phyloP scores from a whole-genome alignment of 1,140 invertebrate species.

The roundworm (Caenorhabditis elegans) region DNA sequence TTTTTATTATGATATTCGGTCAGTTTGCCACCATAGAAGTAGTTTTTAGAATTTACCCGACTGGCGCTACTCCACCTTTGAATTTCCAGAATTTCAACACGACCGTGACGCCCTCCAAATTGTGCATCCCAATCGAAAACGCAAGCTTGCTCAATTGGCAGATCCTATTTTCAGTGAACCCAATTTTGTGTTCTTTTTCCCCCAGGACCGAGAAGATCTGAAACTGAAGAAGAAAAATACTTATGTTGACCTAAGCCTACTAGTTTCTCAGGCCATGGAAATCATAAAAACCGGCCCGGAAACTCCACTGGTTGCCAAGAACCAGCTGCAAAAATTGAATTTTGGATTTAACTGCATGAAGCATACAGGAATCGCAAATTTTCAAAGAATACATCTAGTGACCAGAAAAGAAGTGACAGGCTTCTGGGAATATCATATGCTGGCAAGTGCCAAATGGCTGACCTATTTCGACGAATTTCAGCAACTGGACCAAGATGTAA shows the following conservation, averaged over 20 bases:
- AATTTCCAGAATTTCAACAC: neutral
- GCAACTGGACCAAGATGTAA: neutral
- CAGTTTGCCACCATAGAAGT: too few species aligned
- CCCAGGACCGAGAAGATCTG: neutral
- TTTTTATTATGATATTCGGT: too few species aligned
- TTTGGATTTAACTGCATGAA: neutral
- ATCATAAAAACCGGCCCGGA: neutral
- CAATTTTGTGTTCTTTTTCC: neutral
- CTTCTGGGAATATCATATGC: neutral
- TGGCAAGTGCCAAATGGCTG: neutral
- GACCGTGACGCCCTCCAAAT: neutral
- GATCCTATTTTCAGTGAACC: neutral
- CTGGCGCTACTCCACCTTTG: too few species aligned
- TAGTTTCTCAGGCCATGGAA: neutral
- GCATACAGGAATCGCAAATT: neutral
- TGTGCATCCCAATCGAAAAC: neutral
- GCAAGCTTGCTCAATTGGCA: neutral
- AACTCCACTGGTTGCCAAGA: neutral
- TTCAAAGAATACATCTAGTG: neutral
- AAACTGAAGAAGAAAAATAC: neutral
- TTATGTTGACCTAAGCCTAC: neutral
- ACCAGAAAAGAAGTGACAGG: neutral
- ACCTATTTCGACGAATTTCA: slow-evolving; percentile 1
- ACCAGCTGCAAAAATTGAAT: neutral
- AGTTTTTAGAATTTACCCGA: too few species aligned